These are phyloP conservation scores for Myodes glareolus DNA, from an alignment of 2,113 vertebrate species.

Conservation along the genomic window DNA sequence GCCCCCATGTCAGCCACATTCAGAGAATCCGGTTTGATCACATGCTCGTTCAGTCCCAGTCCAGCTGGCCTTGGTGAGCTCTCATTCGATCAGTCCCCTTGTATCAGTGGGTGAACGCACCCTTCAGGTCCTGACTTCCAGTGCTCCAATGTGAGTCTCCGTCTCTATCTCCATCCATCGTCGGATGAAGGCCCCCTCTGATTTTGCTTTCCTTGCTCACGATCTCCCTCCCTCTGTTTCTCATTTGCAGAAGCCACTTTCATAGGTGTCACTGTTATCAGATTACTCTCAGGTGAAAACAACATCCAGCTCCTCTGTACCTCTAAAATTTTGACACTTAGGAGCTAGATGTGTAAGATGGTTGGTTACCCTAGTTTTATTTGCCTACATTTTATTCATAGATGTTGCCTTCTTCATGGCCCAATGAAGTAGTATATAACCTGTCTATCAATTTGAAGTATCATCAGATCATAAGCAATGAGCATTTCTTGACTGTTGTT, in stretches of 20 bases:
- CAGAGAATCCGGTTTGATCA: too few relatives aligned
- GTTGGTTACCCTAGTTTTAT: background rate
- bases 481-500: background rate
- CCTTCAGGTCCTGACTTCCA: too few relatives aligned
- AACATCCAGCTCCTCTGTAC: background rate
- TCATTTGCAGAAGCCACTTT: background rate
- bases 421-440: background rate
- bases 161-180: too few relatives aligned
- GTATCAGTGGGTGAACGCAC: too few relatives aligned
- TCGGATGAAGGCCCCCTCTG: too few relatives aligned
- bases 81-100: too few relatives aligned
- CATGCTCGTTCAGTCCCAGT: too few relatives aligned
- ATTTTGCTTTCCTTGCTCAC: too few relatives aligned
- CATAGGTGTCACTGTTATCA: background rate
- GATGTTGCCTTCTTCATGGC: background rate
- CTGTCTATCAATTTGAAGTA: background rate
- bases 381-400: background rate
- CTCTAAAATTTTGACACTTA: background rate
- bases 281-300: background rate
- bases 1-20: too few relatives aligned
- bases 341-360: background rate
- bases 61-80: too few relatives aligned
- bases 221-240: too few relatives aligned
- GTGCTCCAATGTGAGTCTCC: too few relatives aligned
- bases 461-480: constrained; percentile 5